Evolutionary conservation across 2,888 invertebrate species (phyloP).

Genomic region (Teleiodes luculella): DNA sequence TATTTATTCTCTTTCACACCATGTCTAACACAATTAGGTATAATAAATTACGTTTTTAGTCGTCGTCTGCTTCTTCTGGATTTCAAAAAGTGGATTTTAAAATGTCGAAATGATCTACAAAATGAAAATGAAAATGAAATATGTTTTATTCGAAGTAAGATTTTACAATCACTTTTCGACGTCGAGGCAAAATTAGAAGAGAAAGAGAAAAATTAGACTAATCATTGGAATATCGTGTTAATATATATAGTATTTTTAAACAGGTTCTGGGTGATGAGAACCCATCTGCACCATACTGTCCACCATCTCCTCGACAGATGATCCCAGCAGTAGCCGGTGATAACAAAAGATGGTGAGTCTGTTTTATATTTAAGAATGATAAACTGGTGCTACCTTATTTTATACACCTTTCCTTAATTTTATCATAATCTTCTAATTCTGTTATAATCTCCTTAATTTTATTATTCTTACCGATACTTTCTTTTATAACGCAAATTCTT

Average conservation of each 20-base stretch:
- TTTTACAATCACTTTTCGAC: too few relatives aligned
- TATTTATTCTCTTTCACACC: neutral
- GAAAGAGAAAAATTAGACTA: too few relatives aligned
- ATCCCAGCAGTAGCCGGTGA: conserved; percentile 40
- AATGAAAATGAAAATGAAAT: too few relatives aligned
- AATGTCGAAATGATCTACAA: too few relatives aligned
- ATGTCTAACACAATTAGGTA: too few relatives aligned
- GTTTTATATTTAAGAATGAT: neutral
- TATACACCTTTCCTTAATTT: neutral
- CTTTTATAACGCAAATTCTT: neutral
- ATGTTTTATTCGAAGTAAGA: too few relatives aligned
- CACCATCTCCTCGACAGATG: conserved; percentile 39
- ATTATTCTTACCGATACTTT: neutral
- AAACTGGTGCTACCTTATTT: neutral
- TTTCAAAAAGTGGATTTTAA: too few relatives aligned
- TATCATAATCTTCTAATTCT: neutral
- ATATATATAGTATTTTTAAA: neutral
- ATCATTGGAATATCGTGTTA: too few relatives aligned
- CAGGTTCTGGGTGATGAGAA: conserved; percentile 36
- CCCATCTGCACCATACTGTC: conserved; percentile 28
- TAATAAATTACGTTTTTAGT: too few relatives aligned
- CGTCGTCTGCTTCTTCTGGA: too few relatives aligned
- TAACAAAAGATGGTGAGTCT: conserved; percentile 47
- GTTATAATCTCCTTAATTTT: neutral
- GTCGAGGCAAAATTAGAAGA: too few relatives aligned